A percentile compares a stretch with the other conserved stretches of the same genome.
phyloP scores from a whole-genome alignment of 1,140 invertebrate genomes.

The Sycophaga agraensis region DNA sequence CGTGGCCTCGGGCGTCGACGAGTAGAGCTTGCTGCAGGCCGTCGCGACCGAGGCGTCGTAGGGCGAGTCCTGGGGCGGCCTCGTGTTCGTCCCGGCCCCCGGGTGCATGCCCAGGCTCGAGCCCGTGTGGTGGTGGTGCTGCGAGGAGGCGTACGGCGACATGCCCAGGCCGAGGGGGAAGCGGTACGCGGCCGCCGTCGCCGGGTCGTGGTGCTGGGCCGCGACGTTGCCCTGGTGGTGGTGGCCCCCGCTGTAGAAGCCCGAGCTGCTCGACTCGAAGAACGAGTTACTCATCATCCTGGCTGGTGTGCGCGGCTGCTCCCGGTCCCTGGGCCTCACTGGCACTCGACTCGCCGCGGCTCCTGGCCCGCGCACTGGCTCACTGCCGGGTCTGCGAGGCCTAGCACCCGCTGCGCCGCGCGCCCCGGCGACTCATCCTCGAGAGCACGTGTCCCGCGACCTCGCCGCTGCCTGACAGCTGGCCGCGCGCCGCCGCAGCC shows the following conservation, averaged over 20 bases:
- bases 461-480: too few species aligned
- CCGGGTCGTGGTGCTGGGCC: conserved; percentile 69
- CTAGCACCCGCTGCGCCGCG: too few species aligned
- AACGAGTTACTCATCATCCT: conserved; percentile 90
- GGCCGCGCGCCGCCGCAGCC: too few species aligned
- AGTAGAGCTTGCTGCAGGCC: conserved; percentile 80
- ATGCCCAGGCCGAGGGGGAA: conserved; percentile 78
- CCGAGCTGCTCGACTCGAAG: conserved; percentile 81
- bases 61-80: conserved; percentile 82
- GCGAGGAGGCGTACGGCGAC: conserved; percentile 73
- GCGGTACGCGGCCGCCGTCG: conserved; percentile 71
- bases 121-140: conserved; percentile 77
- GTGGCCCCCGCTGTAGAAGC: conserved; percentile 89
- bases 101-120: conserved; percentile 53
- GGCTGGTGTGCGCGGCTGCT: too few species aligned
- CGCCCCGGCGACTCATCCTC: too few species aligned
- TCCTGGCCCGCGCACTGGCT: background rate
- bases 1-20: conserved; percentile 62
- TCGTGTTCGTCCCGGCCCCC: conserved; percentile 68
- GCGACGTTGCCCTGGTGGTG: conserved; percentile 74
- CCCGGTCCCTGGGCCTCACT: too few species aligned
- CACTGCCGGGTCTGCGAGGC: too few species aligned
- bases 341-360: too few species aligned
- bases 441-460: too few species aligned
- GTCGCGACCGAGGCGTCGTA: conserved; percentile 87